Evolutionary conservation across 2,888 invertebrate species (phyloP).

Genomic region (Aporophyla lueneburgensis): DNA sequence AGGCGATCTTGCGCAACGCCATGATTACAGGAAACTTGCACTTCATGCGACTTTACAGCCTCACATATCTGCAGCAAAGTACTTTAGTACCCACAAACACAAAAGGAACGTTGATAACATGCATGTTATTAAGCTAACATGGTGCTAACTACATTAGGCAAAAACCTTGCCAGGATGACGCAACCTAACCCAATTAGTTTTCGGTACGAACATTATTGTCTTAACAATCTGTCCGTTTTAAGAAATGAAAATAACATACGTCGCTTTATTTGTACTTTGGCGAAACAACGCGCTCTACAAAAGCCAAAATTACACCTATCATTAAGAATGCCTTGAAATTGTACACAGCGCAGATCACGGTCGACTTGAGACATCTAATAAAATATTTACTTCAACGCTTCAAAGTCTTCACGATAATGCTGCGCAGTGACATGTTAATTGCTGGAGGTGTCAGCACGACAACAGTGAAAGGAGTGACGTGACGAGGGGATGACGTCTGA

Average conservation of each 20-base stretch:
- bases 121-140: slow-evolving; percentile 45
- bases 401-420: slow-evolving; percentile 71
- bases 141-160: slow-evolving; percentile 48
- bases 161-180: slow-evolving; percentile 64
- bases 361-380: slow-evolving; percentile 48
- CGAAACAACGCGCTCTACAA: slow-evolving; percentile 29
- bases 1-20: slow-evolving; percentile 75
- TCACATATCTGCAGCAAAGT: slow-evolving; percentile 29
- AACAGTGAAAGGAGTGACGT: slow-evolving; percentile 72
- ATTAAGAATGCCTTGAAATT: slow-evolving; percentile 46
- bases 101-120: slow-evolving; percentile 47
- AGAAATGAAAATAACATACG: slow-evolving; percentile 43
- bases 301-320: slow-evolving; percentile 40
- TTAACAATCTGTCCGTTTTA: slow-evolving; percentile 57
- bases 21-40: slow-evolving; percentile 65
- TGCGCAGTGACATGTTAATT: slow-evolving; percentile 85
- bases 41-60: slow-evolving; percentile 57
- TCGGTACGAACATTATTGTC: slow-evolving; percentile 48
- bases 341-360: slow-evolving; percentile 24
- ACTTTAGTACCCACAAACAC: slow-evolving; percentile 33
- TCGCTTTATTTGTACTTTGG: slow-evolving; percentile 55
- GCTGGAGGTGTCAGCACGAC: slow-evolving; percentile 79
- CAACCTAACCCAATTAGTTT: slow-evolving; percentile 62
- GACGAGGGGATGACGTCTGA: slow-evolving; percentile 70
- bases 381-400: slow-evolving; percentile 64